Evolutionary conservation across 1,140 invertebrate genomes (phyloP).

Genomic region (Nautilus pompilius): DNA sequence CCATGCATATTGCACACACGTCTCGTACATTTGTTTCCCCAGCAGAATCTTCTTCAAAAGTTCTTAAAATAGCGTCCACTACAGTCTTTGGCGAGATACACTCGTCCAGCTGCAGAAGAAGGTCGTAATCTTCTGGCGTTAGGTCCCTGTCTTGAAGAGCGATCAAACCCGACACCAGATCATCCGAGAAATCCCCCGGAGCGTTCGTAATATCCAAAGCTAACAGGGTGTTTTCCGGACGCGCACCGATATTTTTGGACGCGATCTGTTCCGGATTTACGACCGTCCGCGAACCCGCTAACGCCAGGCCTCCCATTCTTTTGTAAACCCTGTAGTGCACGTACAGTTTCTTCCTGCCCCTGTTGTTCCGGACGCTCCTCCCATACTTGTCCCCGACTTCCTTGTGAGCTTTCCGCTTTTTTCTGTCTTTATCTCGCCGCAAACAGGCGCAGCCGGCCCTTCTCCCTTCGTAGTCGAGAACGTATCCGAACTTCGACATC

Average conservation of each 20-base stretch:
- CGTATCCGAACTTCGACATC: no score
- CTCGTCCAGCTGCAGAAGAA: constrained; percentile 40
- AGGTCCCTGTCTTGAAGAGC: constrained; percentile 40
- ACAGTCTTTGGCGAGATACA: constrained; percentile 42
- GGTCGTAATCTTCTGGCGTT: constrained; percentile 48
- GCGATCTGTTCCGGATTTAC: neutral
- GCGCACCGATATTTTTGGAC: neutral
- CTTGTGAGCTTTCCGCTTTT: constrained; percentile 31
- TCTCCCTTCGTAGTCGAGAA: constrained; percentile 9
- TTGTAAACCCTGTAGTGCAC: constrained; percentile 40
- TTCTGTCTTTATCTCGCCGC: constrained; percentile 26
- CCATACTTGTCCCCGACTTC: constrained; percentile 42
- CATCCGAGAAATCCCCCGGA: constrained; percentile 16
- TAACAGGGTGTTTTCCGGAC: neutral
- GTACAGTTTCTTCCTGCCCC: constrained; percentile 33
- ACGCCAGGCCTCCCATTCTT: no score
- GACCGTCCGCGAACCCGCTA: neutral
- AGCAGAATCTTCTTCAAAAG: constrained; percentile 19
- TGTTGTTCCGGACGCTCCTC: constrained; percentile 35
- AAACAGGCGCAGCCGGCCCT: constrained; percentile 15
- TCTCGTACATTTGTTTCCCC: constrained; percentile 6
- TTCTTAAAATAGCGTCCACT: constrained; percentile 14
- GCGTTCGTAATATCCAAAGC: constrained; percentile 29
- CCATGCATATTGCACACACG: constrained; percentile 43
- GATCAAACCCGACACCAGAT: constrained; percentile 30